These are phyloP conservation scores for Intellagama lesueurii DNA, from an alignment of 2,797 vertebrate genomes.

Conservation along the genomic window DNA sequence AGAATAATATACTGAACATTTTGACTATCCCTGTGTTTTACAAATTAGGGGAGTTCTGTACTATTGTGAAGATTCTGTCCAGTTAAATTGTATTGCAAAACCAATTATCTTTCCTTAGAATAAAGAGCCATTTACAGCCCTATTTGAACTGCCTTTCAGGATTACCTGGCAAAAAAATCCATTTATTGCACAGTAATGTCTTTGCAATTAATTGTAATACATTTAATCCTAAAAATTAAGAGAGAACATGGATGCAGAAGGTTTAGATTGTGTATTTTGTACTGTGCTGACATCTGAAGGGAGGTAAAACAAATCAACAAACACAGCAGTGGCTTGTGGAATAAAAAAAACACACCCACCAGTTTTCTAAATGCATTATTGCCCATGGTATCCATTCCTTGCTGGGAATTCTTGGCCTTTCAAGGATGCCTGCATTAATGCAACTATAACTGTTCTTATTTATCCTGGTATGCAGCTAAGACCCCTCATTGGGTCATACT, in stretches of 20 bases:
- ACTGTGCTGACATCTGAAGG: background rate
- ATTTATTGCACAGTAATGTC: background rate
- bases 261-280: background rate
- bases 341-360: background rate
- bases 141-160: background rate
- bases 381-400: background rate
- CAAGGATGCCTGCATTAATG: background rate
- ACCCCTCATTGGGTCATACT: background rate
- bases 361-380: background rate
- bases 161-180: background rate
- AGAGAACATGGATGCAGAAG: background rate
- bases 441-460: background rate
- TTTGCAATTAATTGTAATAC: background rate
- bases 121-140: background rate
- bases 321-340: background rate
- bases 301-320: background rate
- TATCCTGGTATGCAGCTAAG: background rate
- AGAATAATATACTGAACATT: background rate
- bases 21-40: background rate
- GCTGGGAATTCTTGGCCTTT: background rate
- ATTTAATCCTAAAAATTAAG: background rate
- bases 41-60: background rate
- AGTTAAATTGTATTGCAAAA: background rate
- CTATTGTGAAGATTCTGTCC: background rate
- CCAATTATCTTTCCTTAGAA: background rate